Evolutionary conservation across 1,140 invertebrate species (phyloP).

Genomic region (Trachymyrmex septentrionalis): DNA sequence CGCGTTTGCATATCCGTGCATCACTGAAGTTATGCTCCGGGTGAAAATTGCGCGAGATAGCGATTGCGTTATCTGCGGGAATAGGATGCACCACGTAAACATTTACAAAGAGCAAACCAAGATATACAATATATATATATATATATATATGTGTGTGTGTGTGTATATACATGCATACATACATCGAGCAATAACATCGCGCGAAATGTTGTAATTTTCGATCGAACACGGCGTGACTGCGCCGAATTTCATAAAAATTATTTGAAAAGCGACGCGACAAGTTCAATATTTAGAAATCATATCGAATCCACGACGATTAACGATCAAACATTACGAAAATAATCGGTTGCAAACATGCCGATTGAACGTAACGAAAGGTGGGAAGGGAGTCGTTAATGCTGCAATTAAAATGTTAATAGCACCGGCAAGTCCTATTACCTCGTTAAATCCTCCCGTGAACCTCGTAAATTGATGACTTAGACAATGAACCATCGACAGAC

Average conservation of each 20-base stretch:
- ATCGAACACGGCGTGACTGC: not conserved
- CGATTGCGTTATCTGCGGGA: constrained; percentile 7
- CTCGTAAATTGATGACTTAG: constrained; percentile 32
- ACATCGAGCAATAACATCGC: not conserved
- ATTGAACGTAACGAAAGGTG: constrained; percentile 21
- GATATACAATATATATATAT: not conserved
- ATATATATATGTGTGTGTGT: not conserved
- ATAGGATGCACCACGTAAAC: constrained; percentile 16
- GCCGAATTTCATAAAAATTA: constrained; percentile 24
- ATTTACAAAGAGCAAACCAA: constrained; percentile 2
- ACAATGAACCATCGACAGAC: constrained; percentile 54
- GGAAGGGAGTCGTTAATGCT: constrained; percentile 6
- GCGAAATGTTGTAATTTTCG: not conserved
- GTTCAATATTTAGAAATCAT: constrained; percentile 3
- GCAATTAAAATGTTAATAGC: constrained; percentile 50
- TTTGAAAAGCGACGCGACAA: not conserved
- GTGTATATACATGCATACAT: not conserved
- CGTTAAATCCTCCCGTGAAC: constrained; percentile 49
- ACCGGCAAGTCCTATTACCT: constrained; percentile 24
- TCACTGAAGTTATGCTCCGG: constrained; percentile 5
- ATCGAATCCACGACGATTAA: constrained; percentile 31
- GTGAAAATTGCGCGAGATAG: constrained; percentile 12
- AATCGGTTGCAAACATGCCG: constrained; percentile 31
- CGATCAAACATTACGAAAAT: not conserved
- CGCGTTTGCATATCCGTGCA: constrained; percentile 19